Conservation (phyloP, 1,140 invertebrate genomes). For the Macrotrachela quadricornifera region DNA sequence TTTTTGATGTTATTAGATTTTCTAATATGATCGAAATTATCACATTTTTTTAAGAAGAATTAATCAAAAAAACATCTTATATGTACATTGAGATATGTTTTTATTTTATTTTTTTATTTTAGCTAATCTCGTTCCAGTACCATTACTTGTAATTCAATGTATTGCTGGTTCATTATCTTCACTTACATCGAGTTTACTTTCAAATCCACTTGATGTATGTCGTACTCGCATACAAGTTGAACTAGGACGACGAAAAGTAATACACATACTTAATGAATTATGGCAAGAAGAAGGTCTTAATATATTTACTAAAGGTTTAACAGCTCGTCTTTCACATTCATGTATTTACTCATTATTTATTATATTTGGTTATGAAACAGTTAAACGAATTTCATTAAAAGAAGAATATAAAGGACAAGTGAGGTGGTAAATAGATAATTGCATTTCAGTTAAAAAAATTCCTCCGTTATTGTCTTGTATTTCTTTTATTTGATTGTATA, state of each 20-base stretch:
- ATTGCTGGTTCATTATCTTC: constrained; percentile 66
- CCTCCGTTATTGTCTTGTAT: too few relatives aligned
- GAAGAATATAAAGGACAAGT: constrained; percentile 47
- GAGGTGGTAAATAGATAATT: too few relatives aligned
- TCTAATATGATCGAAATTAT: too few relatives aligned
- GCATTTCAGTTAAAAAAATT: too few relatives aligned
- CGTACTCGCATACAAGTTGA: constrained; percentile 61
- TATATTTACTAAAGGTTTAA: constrained; percentile 72
- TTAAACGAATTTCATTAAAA: constrained; percentile 63
- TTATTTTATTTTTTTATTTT: too few relatives aligned
- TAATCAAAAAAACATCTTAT: too few relatives aligned
- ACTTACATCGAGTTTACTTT: constrained; percentile 68
- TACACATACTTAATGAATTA: constrained; percentile 47
- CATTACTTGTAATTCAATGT: constrained; percentile 64
- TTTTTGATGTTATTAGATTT: too few relatives aligned
- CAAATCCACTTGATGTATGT: constrained; percentile 81
- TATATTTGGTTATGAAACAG: constrained; percentile 79
- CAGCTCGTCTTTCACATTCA: constrained; percentile 68
- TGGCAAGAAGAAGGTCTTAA: constrained; percentile 65
- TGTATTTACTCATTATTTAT: constrained; percentile 59
- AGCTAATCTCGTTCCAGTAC: constrained; percentile 16
- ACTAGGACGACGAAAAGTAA: constrained; percentile 25
- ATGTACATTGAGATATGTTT: too few relatives aligned
- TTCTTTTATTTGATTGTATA: too few relatives aligned
- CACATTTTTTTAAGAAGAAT: too few relatives aligned